Conservation (phyloP, 1,140 invertebrate genomes). For the Sinella curviseta region DNA sequence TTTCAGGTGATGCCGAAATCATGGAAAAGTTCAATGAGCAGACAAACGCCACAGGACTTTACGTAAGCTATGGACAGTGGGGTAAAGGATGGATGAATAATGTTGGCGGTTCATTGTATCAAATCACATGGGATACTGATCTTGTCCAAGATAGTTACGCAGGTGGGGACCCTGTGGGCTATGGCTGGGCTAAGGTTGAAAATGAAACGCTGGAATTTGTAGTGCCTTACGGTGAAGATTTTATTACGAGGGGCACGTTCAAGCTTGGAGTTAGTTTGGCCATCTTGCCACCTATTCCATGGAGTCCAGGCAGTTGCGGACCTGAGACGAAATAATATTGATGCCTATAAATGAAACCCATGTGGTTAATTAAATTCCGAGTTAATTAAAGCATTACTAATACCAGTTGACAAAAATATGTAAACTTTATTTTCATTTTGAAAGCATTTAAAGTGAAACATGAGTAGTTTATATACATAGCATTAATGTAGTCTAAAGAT, state of each 20-base stretch:
- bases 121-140: constrained; percentile 24
- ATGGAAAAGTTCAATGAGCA: background rate
- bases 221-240: no score
- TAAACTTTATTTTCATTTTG: no score
- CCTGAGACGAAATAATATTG: background rate
- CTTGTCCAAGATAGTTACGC: constrained; percentile 31
- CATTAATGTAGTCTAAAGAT: no score
- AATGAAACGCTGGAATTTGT: background rate
- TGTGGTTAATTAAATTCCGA: no score
- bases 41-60: background rate
- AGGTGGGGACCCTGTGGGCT: background rate
- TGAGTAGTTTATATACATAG: no score
- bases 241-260: background rate
- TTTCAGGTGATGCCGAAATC: background rate
- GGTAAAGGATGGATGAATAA: background rate
- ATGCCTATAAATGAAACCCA: no score
- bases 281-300: constrained; percentile 26
- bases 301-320: constrained; percentile 30
- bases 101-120: background rate
- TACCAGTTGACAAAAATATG: no score
- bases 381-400: no score
- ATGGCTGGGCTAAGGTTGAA: background rate
- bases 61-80: constrained; percentile 33
- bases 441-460: no score
- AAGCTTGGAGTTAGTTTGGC: constrained; percentile 26